Evolutionary conservation across 2,797 vertebrate genomes (phyloP), one percentile per base, ranked within the genome.

Genomic region (Sebastes vulpes): DNA sequence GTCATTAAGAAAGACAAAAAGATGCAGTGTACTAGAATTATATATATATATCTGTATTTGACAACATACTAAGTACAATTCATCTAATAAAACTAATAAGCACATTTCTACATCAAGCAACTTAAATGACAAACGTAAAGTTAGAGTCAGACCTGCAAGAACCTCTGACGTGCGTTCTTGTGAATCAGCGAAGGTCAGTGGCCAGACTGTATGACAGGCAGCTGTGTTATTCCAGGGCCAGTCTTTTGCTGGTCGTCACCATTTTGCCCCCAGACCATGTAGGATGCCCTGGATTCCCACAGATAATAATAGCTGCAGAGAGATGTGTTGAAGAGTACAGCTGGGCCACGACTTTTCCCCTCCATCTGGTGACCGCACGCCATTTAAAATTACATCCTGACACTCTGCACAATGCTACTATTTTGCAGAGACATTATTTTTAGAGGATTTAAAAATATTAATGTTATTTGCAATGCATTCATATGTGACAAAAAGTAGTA

Each of bases 271-370:
- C 54, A 60, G 87, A 91, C 89, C 81, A 90, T 84, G 83, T 70
- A 87, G 86, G 94, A 94, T 93, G 82, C 68, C 82, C 82, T 81
- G 87, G 89, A 95, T 96, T 95, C 89, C 84, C 87, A 85, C 81
- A 82, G 92, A 94, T 94, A 96, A 95, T 94, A 95, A 95, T 94
- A 95, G 90, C 83, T 80, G 65, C 71, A 72, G 77, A 80, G 75
- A 80, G 75, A 85, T 77, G 72, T 87, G 82, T 89, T 77, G 85
- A 87, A 82, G 87, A 84, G 81, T 80, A 63, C 82, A 91, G 84
- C 84, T 85, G 83, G 66, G 50, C 35, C 70, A 88, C 6, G 21
- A 81, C 63, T 73, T 78, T 64, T 79, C 70, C 53, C 8, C 52
- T 85, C 75, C 52, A 75, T 60, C 70, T 78, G 68, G 70, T 72